These are phyloP conservation scores for Danio jaintianensis DNA, from an alignment of 2,797 vertebrate species.

Conservation along the genomic window DNA sequence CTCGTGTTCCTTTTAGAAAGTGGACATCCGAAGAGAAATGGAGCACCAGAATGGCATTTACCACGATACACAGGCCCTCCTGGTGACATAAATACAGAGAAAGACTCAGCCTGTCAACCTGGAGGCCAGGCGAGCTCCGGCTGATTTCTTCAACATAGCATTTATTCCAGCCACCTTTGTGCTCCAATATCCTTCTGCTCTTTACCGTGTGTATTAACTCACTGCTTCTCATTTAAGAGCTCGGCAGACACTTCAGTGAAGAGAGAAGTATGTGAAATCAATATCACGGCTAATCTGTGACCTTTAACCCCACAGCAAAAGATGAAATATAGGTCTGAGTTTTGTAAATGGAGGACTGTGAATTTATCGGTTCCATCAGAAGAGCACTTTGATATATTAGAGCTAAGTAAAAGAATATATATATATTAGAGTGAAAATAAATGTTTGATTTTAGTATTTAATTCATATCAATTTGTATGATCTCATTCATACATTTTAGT, in stretches of 20 bases:
- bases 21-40: slow-evolving; percentile 9
- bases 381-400: background rate
- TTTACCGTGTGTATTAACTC: slow-evolving; percentile 24
- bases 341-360: slow-evolving; percentile 13
- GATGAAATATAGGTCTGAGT: slow-evolving; percentile 14
- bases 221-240: background rate
- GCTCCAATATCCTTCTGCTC: background rate
- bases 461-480: no score
- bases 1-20: slow-evolving; percentile 26
- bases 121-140: slow-evolving; percentile 32
- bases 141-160: slow-evolving; percentile 5
- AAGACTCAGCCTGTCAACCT: slow-evolving; percentile 29
- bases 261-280: slow-evolving; percentile 31
- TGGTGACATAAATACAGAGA: slow-evolving; percentile 36
- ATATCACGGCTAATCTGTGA: slow-evolving; percentile 29
- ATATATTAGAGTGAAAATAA: no score
- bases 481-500: no score
- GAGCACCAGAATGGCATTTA: slow-evolving; percentile 31
- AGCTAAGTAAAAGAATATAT: background rate
- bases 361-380: background rate
- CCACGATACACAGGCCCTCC: background rate
- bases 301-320: slow-evolving; percentile 7
- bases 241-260: background rate
- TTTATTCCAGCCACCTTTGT: slow-evolving; percentile 8
- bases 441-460: no score